Percentiles rank a stretch among this genome's conserved stretches.
Conservation (phyloP, 35 echinoderm and acorn worm genomes). For the Apostichopus californicus region DNA sequence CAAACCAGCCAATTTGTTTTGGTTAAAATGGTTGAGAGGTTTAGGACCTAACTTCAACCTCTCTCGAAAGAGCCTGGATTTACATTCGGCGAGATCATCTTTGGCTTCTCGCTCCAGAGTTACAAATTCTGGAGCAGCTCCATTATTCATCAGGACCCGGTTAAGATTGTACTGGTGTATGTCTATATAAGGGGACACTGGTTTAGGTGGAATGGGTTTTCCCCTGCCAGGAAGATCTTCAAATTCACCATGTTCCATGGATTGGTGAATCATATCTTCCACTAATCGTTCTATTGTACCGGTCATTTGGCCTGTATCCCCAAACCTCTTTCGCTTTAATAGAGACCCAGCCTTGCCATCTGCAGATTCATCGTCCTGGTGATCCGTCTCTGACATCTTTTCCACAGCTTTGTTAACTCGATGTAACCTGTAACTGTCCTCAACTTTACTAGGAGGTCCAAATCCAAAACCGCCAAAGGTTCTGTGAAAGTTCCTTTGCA, state of each 20-base stretch:
- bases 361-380: neutral
- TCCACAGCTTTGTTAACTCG: neutral
- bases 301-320: slow-evolving; percentile 1
- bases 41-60: slow-evolving; percentile 80
- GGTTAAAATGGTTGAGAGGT: slow-evolving; percentile 69
- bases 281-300: slow-evolving; percentile 73
- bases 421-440: neutral
- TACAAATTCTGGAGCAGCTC: slow-evolving; percentile 85
- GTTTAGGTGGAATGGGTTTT: slow-evolving; percentile 75
- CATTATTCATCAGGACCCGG: slow-evolving; percentile 82
- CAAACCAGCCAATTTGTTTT: slow-evolving; percentile 60
- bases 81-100: slow-evolving; percentile 44
- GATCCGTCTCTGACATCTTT: neutral
- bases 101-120: slow-evolving; percentile 64
- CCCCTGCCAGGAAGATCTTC: slow-evolving; percentile 73
- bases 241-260: slow-evolving; percentile 82
- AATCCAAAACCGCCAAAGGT: neutral
- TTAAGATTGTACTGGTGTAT: slow-evolving; percentile 70
- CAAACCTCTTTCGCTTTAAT: neutral
- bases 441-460: neutral
- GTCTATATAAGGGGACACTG: slow-evolving; percentile 64
- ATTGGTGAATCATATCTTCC: slow-evolving; percentile 76
- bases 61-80: slow-evolving; percentile 54
- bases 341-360: neutral
- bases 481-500: neutral